Evolutionary conservation across 2,888 invertebrate genomes (phyloP), one percentile per base, ranked within the genome.

Genomic region (Chrysomela aeneicollis): DNA sequence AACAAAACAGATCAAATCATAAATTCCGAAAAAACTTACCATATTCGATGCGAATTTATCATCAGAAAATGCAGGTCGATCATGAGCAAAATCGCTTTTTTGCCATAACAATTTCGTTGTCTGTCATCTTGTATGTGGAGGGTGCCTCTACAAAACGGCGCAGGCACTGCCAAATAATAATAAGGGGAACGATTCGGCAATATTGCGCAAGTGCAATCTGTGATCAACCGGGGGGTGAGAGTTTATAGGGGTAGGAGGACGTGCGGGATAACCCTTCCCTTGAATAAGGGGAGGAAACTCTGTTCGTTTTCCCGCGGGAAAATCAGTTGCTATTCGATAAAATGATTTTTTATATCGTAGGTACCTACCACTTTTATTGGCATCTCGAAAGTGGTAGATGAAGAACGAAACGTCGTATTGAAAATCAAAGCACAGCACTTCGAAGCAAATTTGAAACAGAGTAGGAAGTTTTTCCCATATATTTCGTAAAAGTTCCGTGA

Each of bases 181-280:
- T n/a, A 42, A 15, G 42, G 42, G 42, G 42, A 42, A 42, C 15
- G 15, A 42, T 35, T 35, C 42, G 42, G 15, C 4, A 6, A 42
- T n/a, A n/a, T 42, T 42, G 42, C 42, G 42, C 42, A 42, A n/a
- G n/a, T 10, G 42, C 42, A 15, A 42, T 15, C 42, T 42, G n/a
- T 42, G 42, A 42, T 42, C 6, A 42, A 42, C n/a, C 42, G 42
- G n/a, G 42, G 42, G 42, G 42, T 42, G 42, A 42, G n/a, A 42
- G 26, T 15, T n/a, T 15, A 15, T 42, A 42, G 42, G 42, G 42
- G 42, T 15, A 6, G n/a, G 15, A 12, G 42, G 26, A 26, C 26
- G 4, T 8, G 8, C 26, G 8, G 26, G 10, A 35, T 35, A 35
- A 15, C 15, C 42, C 42, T 42, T 42, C 1, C 42, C n/a, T 2